Conservation (phyloP, 2,797 vertebrate genomes). For the Manis pentadactyla region DNA sequence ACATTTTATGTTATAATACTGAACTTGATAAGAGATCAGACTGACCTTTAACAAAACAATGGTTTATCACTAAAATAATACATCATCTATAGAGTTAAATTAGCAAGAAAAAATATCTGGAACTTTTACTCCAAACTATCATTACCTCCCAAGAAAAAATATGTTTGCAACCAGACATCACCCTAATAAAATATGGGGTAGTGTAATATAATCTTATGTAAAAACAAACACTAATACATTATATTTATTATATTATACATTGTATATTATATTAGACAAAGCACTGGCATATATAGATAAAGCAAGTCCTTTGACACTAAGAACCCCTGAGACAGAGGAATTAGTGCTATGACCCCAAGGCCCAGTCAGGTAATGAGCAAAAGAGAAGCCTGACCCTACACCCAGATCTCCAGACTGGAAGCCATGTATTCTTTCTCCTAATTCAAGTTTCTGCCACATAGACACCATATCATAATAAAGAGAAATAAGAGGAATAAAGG, state of each 20-base stretch:
- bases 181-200: neutral
- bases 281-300: neutral
- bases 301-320: neutral
- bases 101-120: neutral
- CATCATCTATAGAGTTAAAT: neutral
- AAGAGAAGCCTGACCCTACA: neutral
- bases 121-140: neutral
- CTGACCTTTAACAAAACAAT: neutral
- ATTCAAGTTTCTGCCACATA: neutral
- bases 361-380: neutral
- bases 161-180: neutral
- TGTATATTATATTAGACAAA: neutral
- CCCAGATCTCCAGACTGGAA: neutral
- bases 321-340: neutral
- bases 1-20: neutral
- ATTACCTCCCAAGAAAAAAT: neutral
- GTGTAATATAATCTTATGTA: neutral
- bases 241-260: neutral
- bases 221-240: neutral
- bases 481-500: conserved; percentile 22
- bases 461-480: neutral
- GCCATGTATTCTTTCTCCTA: neutral
- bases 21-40: neutral
- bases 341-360: neutral
- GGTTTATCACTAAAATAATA: neutral